phyloP scores from a whole-genome alignment of 2,888 invertebrate genomes.

The Globia sparganii region DNA sequence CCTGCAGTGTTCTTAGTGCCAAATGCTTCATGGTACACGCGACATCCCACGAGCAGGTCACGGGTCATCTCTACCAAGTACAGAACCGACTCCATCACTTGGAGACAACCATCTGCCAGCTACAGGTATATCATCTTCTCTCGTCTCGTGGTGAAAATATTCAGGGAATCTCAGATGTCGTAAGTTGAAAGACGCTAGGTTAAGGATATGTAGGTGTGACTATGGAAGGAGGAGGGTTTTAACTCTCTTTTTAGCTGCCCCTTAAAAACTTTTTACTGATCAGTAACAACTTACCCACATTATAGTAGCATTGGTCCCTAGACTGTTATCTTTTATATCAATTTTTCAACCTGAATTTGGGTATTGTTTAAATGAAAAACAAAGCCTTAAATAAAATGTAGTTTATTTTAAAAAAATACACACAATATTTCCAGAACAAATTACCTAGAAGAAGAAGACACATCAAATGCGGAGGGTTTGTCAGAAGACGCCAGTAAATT shows the following conservation, averaged over 20 bases:
- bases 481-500: slow-evolving; percentile 39
- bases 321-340: neutral
- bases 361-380: slow-evolving; percentile 10
- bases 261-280: neutral
- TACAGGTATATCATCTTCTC: slow-evolving; percentile 45
- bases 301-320: neutral
- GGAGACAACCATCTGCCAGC: slow-evolving; percentile 58
- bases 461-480: slow-evolving; percentile 1
- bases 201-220: too few species aligned
- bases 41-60: slow-evolving; percentile 1
- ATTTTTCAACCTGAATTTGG: neutral
- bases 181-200: neutral
- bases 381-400: neutral
- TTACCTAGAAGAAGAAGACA: slow-evolving; percentile 35
- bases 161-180: neutral
- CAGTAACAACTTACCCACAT: neutral
- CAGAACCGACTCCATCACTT: slow-evolving; percentile 55
- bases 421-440: slow-evolving; percentile 43
- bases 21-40: slow-evolving; percentile 48
- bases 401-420: slow-evolving; percentile 7
- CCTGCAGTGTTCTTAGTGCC: slow-evolving; percentile 55
- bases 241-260: neutral
- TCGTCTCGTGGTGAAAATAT: neutral
- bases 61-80: slow-evolving; percentile 21
- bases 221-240: neutral